Evolutionary conservation across 2,888 invertebrate genomes (phyloP), one percentile per base, ranked within the genome.

Genomic region (Galerucella nymphaeae): DNA sequence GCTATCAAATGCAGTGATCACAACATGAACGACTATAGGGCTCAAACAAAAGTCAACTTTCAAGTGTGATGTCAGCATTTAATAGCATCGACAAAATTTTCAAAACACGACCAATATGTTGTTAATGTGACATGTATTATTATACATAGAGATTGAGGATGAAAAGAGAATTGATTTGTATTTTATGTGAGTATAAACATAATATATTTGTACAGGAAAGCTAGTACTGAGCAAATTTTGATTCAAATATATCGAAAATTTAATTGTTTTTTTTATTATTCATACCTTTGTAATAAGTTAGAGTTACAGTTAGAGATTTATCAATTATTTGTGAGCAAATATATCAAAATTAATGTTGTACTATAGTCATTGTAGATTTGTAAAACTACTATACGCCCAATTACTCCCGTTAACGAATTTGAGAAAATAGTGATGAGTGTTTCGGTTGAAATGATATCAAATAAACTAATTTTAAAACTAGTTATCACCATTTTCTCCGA

Each of bases 1-100:
- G 62, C 71, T 45, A 65, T 66, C 57, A 74, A 42, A 78, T 72
- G 76, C 63, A 66, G 75, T 78, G 75, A 74, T 75, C 73, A 76
- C 80, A 72, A 75, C 75, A 69, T 75, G 74, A 77, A 74, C 62
- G 78, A 80, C 80, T 77, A 70, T 80, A 82, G 82, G 82, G 82
- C 82, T 82, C 82, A 80, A 53, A 53, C 74, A 59, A 79, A 80
- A 73, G 78, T 80, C 79, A 76, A 70, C 53, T 58, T 75, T 74
- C 38, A 66, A 64, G 68, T 48, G 73, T 72, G 70, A 16, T 62
- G 45, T 70, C 70, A 14, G 69, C 71, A 59, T 73, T 67, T 67
- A 70, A 57, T 66, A 57, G 74, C 66, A 72, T 42, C 13, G 64
- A 70, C 38, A 67, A 16, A 23, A 57, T 57, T 57, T 42, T 18